Evolutionary conservation across 2,797 vertebrate genomes (phyloP), one percentile per base, ranked within the genome.

Genomic region (Poeciliopsis paucimaculata): DNA sequence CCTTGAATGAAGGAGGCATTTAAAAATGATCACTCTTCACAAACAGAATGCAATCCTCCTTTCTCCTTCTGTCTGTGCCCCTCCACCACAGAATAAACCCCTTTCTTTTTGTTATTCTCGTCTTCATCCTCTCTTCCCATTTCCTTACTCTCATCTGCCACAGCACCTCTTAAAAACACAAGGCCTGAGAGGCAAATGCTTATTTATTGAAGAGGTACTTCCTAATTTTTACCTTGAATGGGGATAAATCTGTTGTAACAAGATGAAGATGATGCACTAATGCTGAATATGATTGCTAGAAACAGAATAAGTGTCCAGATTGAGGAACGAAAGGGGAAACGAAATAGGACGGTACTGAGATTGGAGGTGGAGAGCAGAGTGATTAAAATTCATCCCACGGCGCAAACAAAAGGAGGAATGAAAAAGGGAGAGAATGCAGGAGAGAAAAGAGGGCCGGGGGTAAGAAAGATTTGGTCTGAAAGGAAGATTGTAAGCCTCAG

Each of bases 321-420:
- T 66, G 39, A 23, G 66, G 71, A 82, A 55, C 76, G 73, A 76
- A 72, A 66, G 75, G 18, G 64, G 60, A 39, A 72, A 79, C 80
- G 57, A 86, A 74, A 79, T n/a, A 26, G 68, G 23, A 71, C 26
- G 81, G 34, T 76, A 82, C 77, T 64, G 83, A 82, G 88, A 91
- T 89, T 76, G 89, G 90, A 90, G 88, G 77, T 88, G 87, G 89
- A 88, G 88, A 88, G 90, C 10, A 41, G 83, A 90, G 92, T 92
- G 94, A 95, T 96, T 96, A 95, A 95, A 95, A 96, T 96, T 96
- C 95, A 96, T 95, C 95, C 95, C 95, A 95, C 95, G 94, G 89
- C 90, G 82, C 93, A 92, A 95, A 96, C 95, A 96, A 96, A 95
- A 94, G 93, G 82, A 93, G 92, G 92, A 92, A 95, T 93, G 93